phyloP scores from a whole-genome alignment of 2,888 invertebrate genomes.

The Pseudolycoriella hygida region DNA sequence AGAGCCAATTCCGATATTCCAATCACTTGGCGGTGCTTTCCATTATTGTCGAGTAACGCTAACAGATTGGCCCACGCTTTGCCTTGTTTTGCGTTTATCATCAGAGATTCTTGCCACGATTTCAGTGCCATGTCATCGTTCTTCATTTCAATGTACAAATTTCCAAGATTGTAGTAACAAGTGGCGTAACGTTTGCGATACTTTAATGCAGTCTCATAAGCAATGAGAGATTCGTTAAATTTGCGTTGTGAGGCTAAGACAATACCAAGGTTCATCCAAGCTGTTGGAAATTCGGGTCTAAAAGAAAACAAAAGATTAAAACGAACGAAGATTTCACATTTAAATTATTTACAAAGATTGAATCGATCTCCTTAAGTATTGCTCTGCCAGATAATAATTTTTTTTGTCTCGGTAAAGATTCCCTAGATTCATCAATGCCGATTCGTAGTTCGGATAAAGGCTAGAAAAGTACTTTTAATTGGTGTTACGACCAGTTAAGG shows the following conservation, averaged over 20 bases:
- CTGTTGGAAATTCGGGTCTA: constrained; percentile 78
- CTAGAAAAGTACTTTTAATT: constrained; percentile 22
- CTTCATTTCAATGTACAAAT: constrained; percentile 55
- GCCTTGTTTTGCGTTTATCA: constrained; percentile 55
- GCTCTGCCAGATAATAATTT: constrained; percentile 50
- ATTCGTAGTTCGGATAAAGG: constrained; percentile 66
- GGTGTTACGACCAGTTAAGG: background rate
- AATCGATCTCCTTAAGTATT: constrained; percentile 53
- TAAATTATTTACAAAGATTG: constrained; percentile 23
- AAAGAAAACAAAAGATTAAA: constrained; percentile 13
- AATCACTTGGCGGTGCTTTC: constrained; percentile 48
- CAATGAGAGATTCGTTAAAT: constrained; percentile 50
- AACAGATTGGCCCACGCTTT: constrained; percentile 87
- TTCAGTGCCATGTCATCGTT: constrained; percentile 53
- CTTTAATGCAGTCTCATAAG: constrained; percentile 63
- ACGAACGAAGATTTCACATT: background rate
- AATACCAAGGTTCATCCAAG: constrained; percentile 98
- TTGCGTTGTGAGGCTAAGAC: constrained; percentile 60
- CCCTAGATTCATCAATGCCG: constrained; percentile 86
- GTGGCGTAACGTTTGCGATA: constrained; percentile 72
- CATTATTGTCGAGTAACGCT: constrained; percentile 62
- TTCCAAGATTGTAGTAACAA: constrained; percentile 83
- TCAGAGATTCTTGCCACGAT: constrained; percentile 69
- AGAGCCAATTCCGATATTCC: constrained; percentile 53
- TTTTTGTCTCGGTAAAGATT: constrained; percentile 63